Base-by-base conservation (phyloP, 2,797 vertebrate species). In the Falco rusticolus region DNA sequence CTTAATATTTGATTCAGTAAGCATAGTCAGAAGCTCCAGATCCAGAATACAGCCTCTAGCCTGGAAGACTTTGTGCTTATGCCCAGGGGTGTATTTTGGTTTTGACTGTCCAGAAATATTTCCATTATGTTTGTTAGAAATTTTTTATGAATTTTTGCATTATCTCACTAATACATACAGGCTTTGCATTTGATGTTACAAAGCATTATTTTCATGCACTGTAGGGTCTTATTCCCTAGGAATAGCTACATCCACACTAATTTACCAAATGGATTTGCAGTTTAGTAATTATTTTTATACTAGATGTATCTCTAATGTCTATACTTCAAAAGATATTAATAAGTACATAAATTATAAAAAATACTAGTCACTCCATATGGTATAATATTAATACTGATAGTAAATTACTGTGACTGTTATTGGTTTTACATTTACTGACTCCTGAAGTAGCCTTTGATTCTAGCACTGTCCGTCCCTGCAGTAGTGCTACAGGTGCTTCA, bases 401-500 rank as follows among this genome's bases (percentile, higher is more conserved):
- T 34, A 96, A 87, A 94, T 89, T 85, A 51, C 10, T 75, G 48
- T 71, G 16, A 74, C 28, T 85, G 29, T 45, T 78, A 37, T 6
- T 68, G 21, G 0, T 17, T 69, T 70, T 77, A 57, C 77, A 59
- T 86, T 94, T 78, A 87, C 24, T 75, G 31, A 64, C 29, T 93
- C 16, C 54, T 79, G 28, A 92, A 94, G 87, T 92, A 94, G 65
- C 87, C 37, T 11, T 21, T 89, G 82, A 84, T 90, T 87, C 45
- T 80, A 61, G 29, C 20, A 60, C 43, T 93, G 66, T 45, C 81
- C 70, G 8, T 47, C 69, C 84, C 93, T 95, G 94, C 51, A 95
- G 87, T 92, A 45, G 48, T 93, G 91, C 88, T 94, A 84, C 60
- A 78, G 65, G 95, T 96, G 63, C 94, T 97, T 95, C 70, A 96